phyloP scores from a whole-genome alignment of 2,113 vertebrate species.

The Arizona elegans region DNA sequence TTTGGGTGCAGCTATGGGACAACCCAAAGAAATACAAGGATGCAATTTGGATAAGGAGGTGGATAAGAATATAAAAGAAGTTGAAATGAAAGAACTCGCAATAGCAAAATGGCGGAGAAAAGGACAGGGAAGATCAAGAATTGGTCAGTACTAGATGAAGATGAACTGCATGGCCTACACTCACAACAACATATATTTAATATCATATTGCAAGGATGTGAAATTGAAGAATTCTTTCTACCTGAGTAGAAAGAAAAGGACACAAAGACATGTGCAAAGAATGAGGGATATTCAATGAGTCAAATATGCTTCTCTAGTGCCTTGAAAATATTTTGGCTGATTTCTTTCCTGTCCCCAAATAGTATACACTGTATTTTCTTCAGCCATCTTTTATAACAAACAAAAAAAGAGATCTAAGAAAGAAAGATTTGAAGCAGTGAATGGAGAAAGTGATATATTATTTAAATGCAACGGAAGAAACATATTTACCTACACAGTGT shows the following conservation, averaged over 20 bases:
- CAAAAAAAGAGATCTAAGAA: not conserved
- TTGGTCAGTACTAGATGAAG: not conserved
- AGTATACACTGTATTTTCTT: slow-evolving; percentile 45
- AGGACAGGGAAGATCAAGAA: not conserved
- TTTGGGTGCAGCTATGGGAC: not conserved
- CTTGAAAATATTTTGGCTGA: not conserved
- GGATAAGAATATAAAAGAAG: not conserved
- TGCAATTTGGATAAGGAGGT: not conserved
- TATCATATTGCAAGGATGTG: not conserved
- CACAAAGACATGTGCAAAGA: not conserved
- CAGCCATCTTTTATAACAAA: slow-evolving; percentile 5
- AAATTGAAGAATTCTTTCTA: not conserved
- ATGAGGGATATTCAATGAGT: not conserved
- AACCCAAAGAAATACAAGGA: not conserved
- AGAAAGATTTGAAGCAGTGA: not conserved
- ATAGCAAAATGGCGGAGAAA: not conserved
- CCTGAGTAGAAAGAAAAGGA: not conserved
- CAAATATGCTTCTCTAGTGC: not conserved
- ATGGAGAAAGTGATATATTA: slow-evolving; percentile 52
- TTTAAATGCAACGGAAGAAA: slow-evolving; percentile 3
- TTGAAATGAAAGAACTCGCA: not conserved
- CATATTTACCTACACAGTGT: slow-evolving; percentile 38
- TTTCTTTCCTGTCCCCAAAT: not conserved
- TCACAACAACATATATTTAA: not conserved
- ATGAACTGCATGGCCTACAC: not conserved